Conservation (phyloP, 2,888 invertebrate genomes). For the Drosophila crucigera region DNA sequence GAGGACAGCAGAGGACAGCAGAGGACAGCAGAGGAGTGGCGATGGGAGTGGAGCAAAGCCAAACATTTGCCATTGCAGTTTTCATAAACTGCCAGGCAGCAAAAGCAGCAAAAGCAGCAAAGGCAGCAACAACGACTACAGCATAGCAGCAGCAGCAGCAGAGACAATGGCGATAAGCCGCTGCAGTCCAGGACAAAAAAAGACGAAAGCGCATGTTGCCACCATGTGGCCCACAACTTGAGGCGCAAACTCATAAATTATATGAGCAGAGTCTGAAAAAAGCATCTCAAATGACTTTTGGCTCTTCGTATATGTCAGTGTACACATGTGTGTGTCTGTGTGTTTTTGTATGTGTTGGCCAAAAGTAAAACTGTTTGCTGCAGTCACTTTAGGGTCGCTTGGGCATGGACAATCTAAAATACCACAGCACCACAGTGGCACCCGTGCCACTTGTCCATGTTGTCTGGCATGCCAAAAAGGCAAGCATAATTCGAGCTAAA, state of each 20-base stretch:
- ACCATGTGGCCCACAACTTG: constrained; percentile 69
- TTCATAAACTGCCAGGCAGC: constrained; percentile 73
- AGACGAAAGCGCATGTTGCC: constrained; percentile 29
- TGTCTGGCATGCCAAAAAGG: constrained; percentile 56
- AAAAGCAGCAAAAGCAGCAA: constrained; percentile 30
- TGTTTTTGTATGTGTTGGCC: constrained; percentile 21
- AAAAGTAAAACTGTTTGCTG: constrained; percentile 77
- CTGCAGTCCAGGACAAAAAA: constrained; percentile 43
- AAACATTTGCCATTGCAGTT: constrained; percentile 76
- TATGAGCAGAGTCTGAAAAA: constrained; percentile 38
- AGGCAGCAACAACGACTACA: constrained; percentile 24
- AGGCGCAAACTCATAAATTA: constrained; percentile 80
- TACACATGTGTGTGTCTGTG: not conserved
- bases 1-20: not conserved
- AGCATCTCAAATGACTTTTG: constrained; percentile 72
- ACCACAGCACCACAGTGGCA: constrained; percentile 8
- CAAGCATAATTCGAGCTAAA: constrained; percentile 73
- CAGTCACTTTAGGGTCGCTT: constrained; percentile 66
- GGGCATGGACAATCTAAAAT: constrained; percentile 58
- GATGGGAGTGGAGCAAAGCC: constrained; percentile 35
- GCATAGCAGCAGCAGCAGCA: constrained; percentile 19
- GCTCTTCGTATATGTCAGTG: constrained; percentile 31
- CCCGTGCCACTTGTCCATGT: constrained; percentile 19
- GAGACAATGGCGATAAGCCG: constrained; percentile 77
- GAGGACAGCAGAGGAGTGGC: not conserved